phyloP scores from a whole-genome alignment of 2,888 invertebrate genomes.

The Lobophora halterata region DNA sequence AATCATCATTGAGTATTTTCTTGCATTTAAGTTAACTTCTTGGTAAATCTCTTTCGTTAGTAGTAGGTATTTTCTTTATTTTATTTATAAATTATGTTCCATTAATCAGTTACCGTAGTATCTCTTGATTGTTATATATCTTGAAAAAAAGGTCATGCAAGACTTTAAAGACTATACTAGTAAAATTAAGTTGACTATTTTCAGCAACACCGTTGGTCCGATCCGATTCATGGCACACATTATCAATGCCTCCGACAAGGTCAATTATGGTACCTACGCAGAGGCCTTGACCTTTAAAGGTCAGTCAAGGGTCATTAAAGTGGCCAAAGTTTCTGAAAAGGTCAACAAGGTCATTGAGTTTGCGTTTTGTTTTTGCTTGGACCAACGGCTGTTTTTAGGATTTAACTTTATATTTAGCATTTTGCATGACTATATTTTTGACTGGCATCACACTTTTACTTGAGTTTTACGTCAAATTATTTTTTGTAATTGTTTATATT shows the following conservation, averaged over 20 bases:
- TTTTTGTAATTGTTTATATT: conserved; percentile 5
- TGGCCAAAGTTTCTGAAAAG: conserved; percentile 42
- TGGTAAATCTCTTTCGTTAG: background rate
- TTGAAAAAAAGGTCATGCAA: conserved; percentile 8
- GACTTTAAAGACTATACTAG: conserved; percentile 15
- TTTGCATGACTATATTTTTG: conserved; percentile 39
- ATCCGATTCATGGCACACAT: conserved; percentile 78
- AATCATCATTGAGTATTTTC: too few relatives aligned
- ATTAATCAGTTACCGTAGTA: background rate
- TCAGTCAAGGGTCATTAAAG: conserved; percentile 46
- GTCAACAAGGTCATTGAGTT: conserved; percentile 13
- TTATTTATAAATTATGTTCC: background rate
- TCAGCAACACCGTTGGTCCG: conserved; percentile 79
- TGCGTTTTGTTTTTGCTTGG: conserved; percentile 59
- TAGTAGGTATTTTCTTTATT: background rate
- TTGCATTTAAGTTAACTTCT: background rate
- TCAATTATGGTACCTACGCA: conserved; percentile 64
- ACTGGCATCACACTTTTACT: conserved; percentile 13
- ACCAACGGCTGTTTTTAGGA: conserved; percentile 64
- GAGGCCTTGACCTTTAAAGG: conserved; percentile 51
- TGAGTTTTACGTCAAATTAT: conserved; percentile 5
- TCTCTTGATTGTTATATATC: background rate
- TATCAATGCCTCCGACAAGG: conserved; percentile 77
- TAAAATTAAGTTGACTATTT: conserved; percentile 36
- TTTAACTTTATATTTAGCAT: conserved; percentile 30